Conservation (phyloP, 2,797 vertebrate species). For the Pelobates cultripes region DNA sequence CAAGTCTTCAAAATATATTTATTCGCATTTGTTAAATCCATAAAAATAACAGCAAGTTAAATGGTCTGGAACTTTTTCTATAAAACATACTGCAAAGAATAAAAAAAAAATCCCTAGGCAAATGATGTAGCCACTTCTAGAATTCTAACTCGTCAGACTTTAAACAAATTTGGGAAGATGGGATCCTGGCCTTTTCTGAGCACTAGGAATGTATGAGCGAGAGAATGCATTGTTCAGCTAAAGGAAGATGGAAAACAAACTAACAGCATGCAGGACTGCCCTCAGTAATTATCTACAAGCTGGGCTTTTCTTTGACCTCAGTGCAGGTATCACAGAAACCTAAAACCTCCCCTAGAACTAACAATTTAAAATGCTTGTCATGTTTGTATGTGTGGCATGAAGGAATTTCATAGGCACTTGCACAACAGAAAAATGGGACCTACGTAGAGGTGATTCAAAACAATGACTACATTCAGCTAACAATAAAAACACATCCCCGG, state of each 20-base stretch:
- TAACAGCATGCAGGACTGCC: not conserved
- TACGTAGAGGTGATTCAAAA: slow-evolving; percentile 25
- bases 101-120: too few relatives aligned
- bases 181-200: too few relatives aligned
- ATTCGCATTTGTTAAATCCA: too few relatives aligned
- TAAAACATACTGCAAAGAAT: too few relatives aligned
- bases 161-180: too few relatives aligned
- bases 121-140: too few relatives aligned
- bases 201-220: not conserved
- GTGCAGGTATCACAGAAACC: slow-evolving; percentile 29
- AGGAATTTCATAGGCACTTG: slow-evolving; percentile 36
- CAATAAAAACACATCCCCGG: too few relatives aligned
- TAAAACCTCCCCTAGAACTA: slow-evolving; percentile 28
- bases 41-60: too few relatives aligned
- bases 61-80: too few relatives aligned
- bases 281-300: slow-evolving; percentile 8
- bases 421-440: slow-evolving; percentile 27
- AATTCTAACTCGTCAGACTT: too few relatives aligned
- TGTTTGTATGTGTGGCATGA: slow-evolving; percentile 25
- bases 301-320: slow-evolving; percentile 29
- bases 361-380: slow-evolving; percentile 23
- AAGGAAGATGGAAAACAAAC: slow-evolving; percentile 7
- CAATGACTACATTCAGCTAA: slow-evolving; percentile 5
- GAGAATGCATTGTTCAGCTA: slow-evolving; percentile 23
- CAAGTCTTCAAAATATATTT: too few relatives aligned